Evolutionary conservation across 2,888 invertebrate genomes (phyloP), one percentile per base, ranked within the genome.

Genomic region (Dorcus parallelipipedus): DNA sequence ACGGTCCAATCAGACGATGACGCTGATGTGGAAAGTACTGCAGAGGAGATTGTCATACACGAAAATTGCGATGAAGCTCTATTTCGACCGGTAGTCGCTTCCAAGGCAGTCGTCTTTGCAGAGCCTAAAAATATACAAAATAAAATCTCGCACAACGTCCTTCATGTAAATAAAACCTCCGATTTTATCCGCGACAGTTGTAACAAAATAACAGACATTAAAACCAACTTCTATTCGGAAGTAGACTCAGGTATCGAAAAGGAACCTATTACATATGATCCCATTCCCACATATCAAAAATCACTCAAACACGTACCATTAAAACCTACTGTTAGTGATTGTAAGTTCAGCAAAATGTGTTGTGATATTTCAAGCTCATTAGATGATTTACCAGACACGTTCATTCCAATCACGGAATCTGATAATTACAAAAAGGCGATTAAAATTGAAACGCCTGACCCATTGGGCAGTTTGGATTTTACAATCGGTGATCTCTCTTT

Each of bases 31-130:
- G 71, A 71, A 58, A 59, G 56, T 8, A 42, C 23, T 8, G 60
- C 66, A 7, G 72, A 70, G 57, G 76, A 76, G 59, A 61, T 59
- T 39, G 67, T 80, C 38, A 82, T 82, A 51, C 81, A 82, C 70
- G 84, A 84, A 73, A 84, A 84, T 77, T 83, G 84, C 67, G 89
- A 89, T 71, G 89, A 89, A 78, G 83, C 85, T 45, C 79, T 86
- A 55, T 89, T 89, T 77, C 82, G 89, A 14, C 87, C 88, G 38
- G 85, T 88, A 56, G 83, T 88, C 62, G 80, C 81, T 51, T 78
- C 83, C 49, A 81, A 81, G 69, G 73, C 81, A 9, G 56, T 72
- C 42, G 64, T 73, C 14, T 74, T 73, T 62, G 64, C 69, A 10
- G 68, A 69, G 58, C 64, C 63, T 48, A 67, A 62, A 55, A 60